phyloP scores from a whole-genome alignment of 2,113 vertebrate genomes.

The Scophthalmus maximus region DNA sequence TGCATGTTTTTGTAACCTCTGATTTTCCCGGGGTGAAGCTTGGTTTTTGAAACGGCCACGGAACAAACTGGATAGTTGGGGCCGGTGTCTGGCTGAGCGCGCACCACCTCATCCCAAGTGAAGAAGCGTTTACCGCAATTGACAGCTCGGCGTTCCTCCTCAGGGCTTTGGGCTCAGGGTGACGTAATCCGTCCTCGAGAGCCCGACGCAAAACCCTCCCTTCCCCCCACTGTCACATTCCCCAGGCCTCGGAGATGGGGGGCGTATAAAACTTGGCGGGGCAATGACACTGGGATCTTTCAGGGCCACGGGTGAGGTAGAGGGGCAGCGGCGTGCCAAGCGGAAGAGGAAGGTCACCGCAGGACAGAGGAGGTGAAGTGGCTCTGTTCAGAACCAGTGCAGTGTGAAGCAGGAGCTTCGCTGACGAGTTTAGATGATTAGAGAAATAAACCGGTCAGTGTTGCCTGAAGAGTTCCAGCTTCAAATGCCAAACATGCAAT shows the following conservation, averaged over 20 bases:
- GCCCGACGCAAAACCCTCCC: conserved; percentile 31
- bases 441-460: not conserved
- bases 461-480: no score
- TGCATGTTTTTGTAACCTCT: not conserved
- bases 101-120: conserved; percentile 4
- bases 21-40: not conserved
- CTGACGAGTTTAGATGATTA: not conserved
- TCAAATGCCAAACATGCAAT: no score
- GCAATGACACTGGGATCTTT: not conserved
- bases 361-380: not conserved
- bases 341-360: no score
- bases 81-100: not conserved
- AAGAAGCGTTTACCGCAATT: conserved; percentile 39
- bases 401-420: not conserved
- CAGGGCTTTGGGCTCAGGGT: conserved; percentile 22
- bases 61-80: not conserved
- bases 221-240: conserved; percentile 16
- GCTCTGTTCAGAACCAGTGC: not conserved
- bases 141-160: conserved; percentile 66
- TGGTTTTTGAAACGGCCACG: not conserved
- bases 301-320: not conserved
- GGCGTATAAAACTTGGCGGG: conserved; percentile 21
- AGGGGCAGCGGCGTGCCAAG: not conserved
- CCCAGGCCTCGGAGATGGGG: not conserved
- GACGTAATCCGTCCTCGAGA: conserved; percentile 49